Evolutionary conservation across 2,888 invertebrate species (phyloP), one percentile per base, ranked within the genome.

Genomic region (Hetaerina titia): DNA sequence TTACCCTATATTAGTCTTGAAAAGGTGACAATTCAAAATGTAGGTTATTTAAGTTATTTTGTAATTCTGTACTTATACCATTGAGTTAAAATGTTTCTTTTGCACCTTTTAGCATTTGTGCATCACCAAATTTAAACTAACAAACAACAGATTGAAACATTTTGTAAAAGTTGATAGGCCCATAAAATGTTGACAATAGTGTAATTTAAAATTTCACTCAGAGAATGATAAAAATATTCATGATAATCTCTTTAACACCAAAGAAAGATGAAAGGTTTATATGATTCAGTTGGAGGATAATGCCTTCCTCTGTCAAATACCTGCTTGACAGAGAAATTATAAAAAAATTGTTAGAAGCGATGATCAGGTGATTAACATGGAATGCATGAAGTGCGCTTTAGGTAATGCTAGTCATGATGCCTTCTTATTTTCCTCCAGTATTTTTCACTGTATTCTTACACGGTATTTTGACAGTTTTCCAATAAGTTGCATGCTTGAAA

Each of bases 381-480:
- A 31, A 31, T 81, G 81, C 81, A 81, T 81, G 1, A 15, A 81
- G 81, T 31, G 81, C 31, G 31, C 31, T 25, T 81, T 81, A 81
- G 81, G 31, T 81, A 31, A 81, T 81, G 81, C 81, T 81, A 81
- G 81, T 81, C 81, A 81, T 81, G 31, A 81, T 81, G 81, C 22
- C 22, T 81, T 81, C 81, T 22, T 81, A 81, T 81, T 81, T 81
- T 81, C 81, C 81, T 31, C 31, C 81, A 81, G 81, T 81, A 81
- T 81, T 81, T 81, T 81, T 31, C 81, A 15, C 22, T 13, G n/a
- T 31, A 81, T 31, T 31, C 19, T 81, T 81, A 22, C n/a, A 81
- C 13, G 81, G 31, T 81, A 81, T 81, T 81, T 81, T 81, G 81
- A 31, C 31, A 81, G 31, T 81, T 22, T 31, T 31, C 25, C 31